Base-by-base conservation (phyloP, 2,888 invertebrate species). In the Amphipyra berbera region DNA sequence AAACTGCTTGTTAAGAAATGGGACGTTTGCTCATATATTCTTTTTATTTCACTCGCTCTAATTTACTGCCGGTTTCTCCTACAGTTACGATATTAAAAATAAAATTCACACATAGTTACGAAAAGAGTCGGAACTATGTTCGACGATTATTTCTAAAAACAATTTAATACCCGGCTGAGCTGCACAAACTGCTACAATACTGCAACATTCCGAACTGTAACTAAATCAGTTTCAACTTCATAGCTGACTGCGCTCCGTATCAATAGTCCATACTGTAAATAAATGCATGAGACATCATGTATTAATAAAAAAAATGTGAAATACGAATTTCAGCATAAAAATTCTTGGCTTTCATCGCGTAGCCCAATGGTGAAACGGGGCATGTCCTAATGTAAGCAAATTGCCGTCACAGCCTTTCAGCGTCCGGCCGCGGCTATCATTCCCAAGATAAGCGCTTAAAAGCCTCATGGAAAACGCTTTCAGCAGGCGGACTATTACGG, bases 381-480 rank as follows among this genome's bases (percentile, higher is more conserved):
- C 87, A 88, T 88, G 89, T 91, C 89, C 93, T 94, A 94, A 94
- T 94, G 94, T 92, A 93, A 91, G 94, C 90, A 94, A 94, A 94
- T 94, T 94, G 94, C 92, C 92, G 91, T 92, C 92, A 88, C 90
- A 88, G 91, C 92, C 91, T 93, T 93, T 91, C 94, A 92, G 84
- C 90, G 91, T 91, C 92, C 93, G 92, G 93, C 87, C 88, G 86
- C 88, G 90, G 91, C 93, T 94, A 94, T 94, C 95, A 93, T 93
- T 93, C 89, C 86, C 91, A 93, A 93, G 95, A 94, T 94, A 93
- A 94, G 94, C 94, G 93, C 92, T 94, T 94, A 94, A 94, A 94
- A 94, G 95, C 95, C 88, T 90, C 88, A 88, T 85, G 90, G 88
- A 92, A 90, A 94, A 87, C 90, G 93, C 91, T 94, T 93, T 93